Base-by-base conservation (phyloP, 2,113 vertebrate genomes). In the Aplodontia rufa region DNA sequence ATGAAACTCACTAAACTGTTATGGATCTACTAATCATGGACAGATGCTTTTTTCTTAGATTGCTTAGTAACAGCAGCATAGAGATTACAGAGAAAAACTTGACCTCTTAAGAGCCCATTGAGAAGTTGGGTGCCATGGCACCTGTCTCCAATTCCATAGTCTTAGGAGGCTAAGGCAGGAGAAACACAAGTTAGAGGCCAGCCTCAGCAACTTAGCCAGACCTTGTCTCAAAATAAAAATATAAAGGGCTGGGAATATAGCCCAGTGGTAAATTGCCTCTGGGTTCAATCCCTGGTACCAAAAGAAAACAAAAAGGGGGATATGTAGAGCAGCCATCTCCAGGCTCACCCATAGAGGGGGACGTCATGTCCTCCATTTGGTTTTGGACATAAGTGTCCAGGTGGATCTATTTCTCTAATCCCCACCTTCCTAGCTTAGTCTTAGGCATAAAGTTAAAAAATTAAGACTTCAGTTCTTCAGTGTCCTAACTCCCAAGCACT, bases 1-100 rank as follows among this genome's bases (percentile, higher is more conserved):
- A 16, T 74, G 69, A 40, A 51, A 88, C 74, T 74, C 62, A 53
- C 26, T 40, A 60, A 93, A 96, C 35, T 78, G 37, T 71, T 87
- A 80, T 30, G 32, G 20, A 51, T 30, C 49, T 87, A 71, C 76
- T 92, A 80, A 93, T 76, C 79, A 40, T 45, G 79, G 66, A 19
- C 78, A 53, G 80, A 26, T 93, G 47, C 53, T 81, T 84, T 91
- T 74, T 42, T 49, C n/a, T 5, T 22, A 37, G 45, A 81, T 51
- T 60, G 68, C 28, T 68, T 68, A 58, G 42, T 42, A 87, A 40
- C 16, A n/a, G 17, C 13, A 72, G 32, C 16, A 14, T 6, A 3
- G 47, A n/a, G 24, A 87, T 9, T 49, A 10, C 35, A 49, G 28
- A 40, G 8, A 42, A 86, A 81, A 64, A 17, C 8, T 8, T 45